Evolutionary conservation across 2,888 invertebrate genomes (phyloP).

Genomic region (Chaitophorus viminalis): DNA sequence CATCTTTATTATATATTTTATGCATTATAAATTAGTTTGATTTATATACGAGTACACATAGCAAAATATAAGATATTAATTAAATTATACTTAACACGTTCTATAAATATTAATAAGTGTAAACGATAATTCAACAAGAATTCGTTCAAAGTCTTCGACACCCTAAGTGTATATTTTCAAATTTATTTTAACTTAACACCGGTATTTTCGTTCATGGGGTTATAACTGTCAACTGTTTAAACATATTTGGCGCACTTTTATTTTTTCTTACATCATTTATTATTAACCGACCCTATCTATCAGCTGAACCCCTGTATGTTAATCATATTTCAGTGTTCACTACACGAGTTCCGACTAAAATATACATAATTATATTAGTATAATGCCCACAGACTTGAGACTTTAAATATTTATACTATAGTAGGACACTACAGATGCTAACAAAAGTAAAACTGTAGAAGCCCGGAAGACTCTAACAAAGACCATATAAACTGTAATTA

Average conservation of each 20-base stretch:
- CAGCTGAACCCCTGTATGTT: no score
- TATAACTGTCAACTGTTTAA: background rate
- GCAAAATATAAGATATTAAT: no score
- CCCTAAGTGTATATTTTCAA: background rate
- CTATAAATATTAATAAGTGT: background rate
- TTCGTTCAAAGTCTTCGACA: background rate
- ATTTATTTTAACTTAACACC: background rate
- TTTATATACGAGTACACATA: no score
- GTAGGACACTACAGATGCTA: no score
- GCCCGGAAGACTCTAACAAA: no score
- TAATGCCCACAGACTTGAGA: no score
- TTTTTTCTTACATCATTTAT: background rate
- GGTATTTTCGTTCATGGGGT: background rate
- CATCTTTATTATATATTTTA: background rate
- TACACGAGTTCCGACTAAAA: no score
- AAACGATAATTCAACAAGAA: background rate
- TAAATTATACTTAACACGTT: background rate
- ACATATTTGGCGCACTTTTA: background rate
- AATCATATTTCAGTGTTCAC: no score
- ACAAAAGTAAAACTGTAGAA: no score
- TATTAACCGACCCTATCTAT: background rate
- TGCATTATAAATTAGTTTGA: background rate
- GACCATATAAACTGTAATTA: no score
- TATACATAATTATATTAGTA: no score
- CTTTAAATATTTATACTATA: no score